Percentiles rank a stretch among this genome's conserved stretches.
These are phyloP conservation scores for Agelaius phoeniceus DNA, from an alignment of 2,113 vertebrate species.

Conservation along the genomic window DNA sequence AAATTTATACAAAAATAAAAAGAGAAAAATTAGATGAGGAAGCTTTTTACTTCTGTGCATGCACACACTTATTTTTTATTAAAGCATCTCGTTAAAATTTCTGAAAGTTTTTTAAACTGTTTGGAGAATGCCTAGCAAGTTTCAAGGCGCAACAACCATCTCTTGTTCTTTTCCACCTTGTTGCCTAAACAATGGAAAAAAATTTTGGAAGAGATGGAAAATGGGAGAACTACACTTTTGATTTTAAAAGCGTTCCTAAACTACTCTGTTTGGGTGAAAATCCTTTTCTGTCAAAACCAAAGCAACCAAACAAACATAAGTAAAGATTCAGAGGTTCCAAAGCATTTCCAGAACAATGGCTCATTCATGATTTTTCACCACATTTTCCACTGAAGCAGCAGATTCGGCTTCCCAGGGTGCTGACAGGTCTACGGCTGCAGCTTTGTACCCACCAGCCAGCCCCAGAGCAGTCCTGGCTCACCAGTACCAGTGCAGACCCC, in stretches of 20 bases:
- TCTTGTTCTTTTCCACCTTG: neutral
- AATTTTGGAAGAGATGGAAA: neutral
- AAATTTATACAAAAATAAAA: constrained; percentile 29
- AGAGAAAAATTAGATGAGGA: neutral
- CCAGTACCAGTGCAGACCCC: neutral
- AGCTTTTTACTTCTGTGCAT: neutral
- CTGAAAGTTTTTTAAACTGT: neutral
- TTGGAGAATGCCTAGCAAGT: neutral
- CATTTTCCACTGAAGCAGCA: neutral
- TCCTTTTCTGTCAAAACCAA: neutral
- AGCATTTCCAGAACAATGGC: neutral
- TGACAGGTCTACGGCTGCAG: neutral
- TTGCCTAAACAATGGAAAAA: neutral
- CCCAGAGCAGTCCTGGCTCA: neutral
- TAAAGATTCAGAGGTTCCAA: neutral
- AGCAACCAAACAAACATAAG: neutral
- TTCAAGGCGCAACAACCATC: neutral
- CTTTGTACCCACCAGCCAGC: neutral
- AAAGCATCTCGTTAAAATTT: neutral
- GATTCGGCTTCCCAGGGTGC: neutral
- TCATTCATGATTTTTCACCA: neutral
- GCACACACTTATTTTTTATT: neutral
- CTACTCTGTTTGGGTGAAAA: neutral
- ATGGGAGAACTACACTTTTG: neutral
- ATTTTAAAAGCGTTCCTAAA: neutral